Base-by-base conservation (phyloP, 2,888 invertebrate species). In the Apodemia duryi region DNA sequence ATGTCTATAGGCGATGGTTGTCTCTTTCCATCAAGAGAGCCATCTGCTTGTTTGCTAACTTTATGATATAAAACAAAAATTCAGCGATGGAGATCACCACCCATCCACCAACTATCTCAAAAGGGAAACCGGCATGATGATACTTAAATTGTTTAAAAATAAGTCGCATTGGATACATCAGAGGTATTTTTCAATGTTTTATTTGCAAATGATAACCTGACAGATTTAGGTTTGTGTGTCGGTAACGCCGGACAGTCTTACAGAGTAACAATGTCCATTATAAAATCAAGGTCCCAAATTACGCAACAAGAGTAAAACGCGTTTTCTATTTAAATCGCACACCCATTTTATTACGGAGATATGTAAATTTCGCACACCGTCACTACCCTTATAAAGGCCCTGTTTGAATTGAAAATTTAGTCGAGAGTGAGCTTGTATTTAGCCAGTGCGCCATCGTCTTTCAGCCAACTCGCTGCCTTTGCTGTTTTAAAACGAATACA, bases 331-430 rank as follows among this genome's bases (percentile, higher is more conserved):
- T 83, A 85, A 90, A 90, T 84, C 84, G 88, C 85, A 81, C 85
- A 82, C 83, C 83, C 86, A 86, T 77, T 89, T 89, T 91, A 90
- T 91, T 90, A 90, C 91, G 88, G 86, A 86, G 86, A 89, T 91
- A 92, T 91, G 91, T 92, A 91, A 91, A 91, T 91, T 88, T 84
- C 83, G 88, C 85, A 86, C 86, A 84, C 84, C 91, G 90, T 90
- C 90, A 91, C 91, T 91, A 90, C 91, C 90, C 91, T 91, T 90
- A 91, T 88, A 91, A 88, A 91, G 89, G 85, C 90, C 89, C 86
- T 86, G 88, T 86, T 89, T 91, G 91, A 91, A 91, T 91, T 90
- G 89, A 91, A 91, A 91, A 91, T 91, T 90, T 88, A 84, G 88
- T 87, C 84, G 85, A 86, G 85, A 83, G 83, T 83, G 86, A 85